Conservation (phyloP, 1,140 invertebrate genomes). For the Apolygus lucorum region DNA sequence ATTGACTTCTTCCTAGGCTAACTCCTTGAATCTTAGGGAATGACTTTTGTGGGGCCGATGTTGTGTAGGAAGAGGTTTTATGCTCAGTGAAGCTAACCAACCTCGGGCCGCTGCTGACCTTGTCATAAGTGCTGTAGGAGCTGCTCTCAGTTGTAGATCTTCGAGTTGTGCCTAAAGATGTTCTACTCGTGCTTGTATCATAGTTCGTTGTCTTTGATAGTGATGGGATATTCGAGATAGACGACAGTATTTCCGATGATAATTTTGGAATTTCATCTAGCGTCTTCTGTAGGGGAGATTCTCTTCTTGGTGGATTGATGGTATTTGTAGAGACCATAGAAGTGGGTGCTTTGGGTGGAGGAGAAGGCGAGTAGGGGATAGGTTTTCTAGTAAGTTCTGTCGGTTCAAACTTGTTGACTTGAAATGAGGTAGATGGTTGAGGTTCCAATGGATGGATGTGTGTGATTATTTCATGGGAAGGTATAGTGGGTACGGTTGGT, state of each 20-base stretch:
- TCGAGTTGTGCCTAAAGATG: background rate
- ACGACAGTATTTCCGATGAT: slow-evolving; percentile 1
- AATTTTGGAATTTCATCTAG: slow-evolving; percentile 1
- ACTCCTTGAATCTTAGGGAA: background rate
- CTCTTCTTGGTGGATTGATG: background rate
- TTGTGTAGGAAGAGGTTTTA: background rate
- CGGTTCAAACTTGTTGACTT: too few relatives aligned
- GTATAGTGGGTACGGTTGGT: too few relatives aligned
- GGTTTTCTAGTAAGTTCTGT: too few relatives aligned
- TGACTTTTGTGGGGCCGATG: background rate
- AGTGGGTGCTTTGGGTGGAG: background rate
- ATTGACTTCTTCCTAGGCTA: background rate
- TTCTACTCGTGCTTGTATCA: background rate
- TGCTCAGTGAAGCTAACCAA: background rate
- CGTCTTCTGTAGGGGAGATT: background rate
- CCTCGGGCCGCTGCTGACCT: background rate
- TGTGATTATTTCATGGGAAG: too few relatives aligned
- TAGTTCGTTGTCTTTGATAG: background rate
- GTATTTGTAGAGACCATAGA: background rate
- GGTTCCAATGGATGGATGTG: too few relatives aligned
- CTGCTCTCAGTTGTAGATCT: background rate
- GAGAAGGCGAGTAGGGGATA: background rate
- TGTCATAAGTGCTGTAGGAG: background rate
- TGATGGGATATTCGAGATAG: background rate
- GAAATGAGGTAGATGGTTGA: too few relatives aligned